Conservation (phyloP, 2,113 vertebrate genomes). For the Bujurquina vittata region DNA sequence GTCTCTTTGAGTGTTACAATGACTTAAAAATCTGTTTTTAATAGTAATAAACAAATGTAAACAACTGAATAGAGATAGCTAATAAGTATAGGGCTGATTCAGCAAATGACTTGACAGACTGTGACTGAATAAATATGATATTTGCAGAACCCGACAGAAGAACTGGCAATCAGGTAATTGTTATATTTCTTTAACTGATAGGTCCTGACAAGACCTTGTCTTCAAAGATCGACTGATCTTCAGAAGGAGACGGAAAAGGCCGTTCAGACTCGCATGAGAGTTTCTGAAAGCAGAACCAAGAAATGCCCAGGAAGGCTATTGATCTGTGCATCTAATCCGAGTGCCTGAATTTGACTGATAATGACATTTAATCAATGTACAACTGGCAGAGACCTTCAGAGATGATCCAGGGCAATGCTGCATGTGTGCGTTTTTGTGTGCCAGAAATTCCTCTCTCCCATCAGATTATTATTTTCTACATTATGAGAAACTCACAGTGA, state of each 20-base stretch:
- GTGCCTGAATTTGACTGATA: constrained; percentile 64
- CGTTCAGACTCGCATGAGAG: constrained; percentile 23
- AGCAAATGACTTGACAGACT: neutral
- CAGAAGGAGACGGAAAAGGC: constrained; percentile 26
- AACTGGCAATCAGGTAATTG: constrained; percentile 9
- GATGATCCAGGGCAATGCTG: constrained; percentile 18
- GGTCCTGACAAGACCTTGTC: constrained; percentile 19
- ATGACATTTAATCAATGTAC: constrained; percentile 63
- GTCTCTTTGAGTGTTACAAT: neutral
- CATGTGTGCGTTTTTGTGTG: constrained; percentile 4
- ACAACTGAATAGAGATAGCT: neutral
- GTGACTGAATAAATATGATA: neutral
- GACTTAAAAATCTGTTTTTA: neutral
- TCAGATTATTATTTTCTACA: neutral
- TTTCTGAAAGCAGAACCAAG: constrained; percentile 52
- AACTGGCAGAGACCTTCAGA: constrained; percentile 35
- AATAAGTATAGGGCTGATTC: neutral
- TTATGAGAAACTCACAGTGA: neutral
- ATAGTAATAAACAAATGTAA: neutral
- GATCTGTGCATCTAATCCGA: constrained; percentile 56
- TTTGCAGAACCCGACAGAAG: neutral
- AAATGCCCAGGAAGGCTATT: constrained; percentile 62
- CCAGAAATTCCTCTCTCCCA: neutral
- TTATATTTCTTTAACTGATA: constrained; percentile 7
- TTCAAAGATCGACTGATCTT: constrained; percentile 46